A percentile compares a stretch with the other conserved stretches of the same genome.
Conservation (phyloP, 1,140 invertebrate genomes). For the Pseudomyrmex flavicornis region DNA sequence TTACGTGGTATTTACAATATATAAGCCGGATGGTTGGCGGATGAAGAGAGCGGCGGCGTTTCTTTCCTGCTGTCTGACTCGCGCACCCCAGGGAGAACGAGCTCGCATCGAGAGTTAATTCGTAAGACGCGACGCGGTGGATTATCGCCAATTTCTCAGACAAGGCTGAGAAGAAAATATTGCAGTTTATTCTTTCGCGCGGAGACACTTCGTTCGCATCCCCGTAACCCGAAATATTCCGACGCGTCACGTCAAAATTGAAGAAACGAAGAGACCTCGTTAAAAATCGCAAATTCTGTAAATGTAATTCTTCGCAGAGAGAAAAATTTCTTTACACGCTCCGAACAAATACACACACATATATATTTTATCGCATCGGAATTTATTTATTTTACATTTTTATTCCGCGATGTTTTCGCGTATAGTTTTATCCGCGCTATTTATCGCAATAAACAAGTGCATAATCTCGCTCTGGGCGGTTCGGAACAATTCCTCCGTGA, state of each 20-base stretch:
- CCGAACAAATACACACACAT: too few relatives aligned
- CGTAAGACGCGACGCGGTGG: constrained; percentile 21
- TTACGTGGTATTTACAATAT: constrained; percentile 79
- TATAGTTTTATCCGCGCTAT: constrained; percentile 12
- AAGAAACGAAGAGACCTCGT: too few relatives aligned
- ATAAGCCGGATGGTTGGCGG: constrained; percentile 68
- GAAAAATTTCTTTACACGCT: too few relatives aligned
- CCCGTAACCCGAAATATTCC: too few relatives aligned
- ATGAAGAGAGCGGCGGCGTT: constrained; percentile 10
- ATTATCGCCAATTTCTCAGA: constrained; percentile 42
- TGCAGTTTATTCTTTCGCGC: neutral
- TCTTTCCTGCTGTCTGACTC: neutral
- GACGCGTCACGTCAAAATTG: too few relatives aligned
- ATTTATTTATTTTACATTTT: neutral
- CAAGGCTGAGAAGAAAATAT: neutral
- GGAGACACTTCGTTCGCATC: too few relatives aligned
- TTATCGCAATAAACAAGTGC: constrained; percentile 42
- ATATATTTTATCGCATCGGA: too few relatives aligned
- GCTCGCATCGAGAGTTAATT: constrained; percentile 32
- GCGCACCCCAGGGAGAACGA: neutral
- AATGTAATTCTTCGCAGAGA: too few relatives aligned
- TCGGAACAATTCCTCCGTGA: constrained; percentile 44
- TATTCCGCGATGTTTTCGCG: neutral
- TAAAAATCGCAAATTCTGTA: too few relatives aligned
- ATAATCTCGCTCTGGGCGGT: constrained; percentile 27